Percentiles rank a stretch among this genome's conserved stretches.
Evolutionary conservation across 2,797 vertebrate genomes (phyloP).

Genomic region (Eupleurogrammus muticus): DNA sequence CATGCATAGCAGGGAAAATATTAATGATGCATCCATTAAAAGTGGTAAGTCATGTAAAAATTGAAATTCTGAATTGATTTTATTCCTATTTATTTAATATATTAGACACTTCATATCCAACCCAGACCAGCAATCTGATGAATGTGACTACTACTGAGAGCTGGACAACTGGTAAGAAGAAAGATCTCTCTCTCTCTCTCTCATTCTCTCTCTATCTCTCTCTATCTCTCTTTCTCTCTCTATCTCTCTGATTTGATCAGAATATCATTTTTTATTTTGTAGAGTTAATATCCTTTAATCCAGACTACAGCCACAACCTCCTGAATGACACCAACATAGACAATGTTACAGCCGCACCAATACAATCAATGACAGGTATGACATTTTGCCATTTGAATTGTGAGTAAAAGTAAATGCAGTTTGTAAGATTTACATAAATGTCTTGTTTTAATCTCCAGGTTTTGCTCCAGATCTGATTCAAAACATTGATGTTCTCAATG

Average conservation of each 20-base stretch:
- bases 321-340: constrained; percentile 17
- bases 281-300: constrained; percentile 29
- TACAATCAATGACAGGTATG: constrained; percentile 31
- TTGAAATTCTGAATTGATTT: not conserved
- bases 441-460: constrained; percentile 11
- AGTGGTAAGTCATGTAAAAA: constrained; percentile 46
- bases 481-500: constrained; percentile 13
- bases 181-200: too few species aligned
- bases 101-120: too few species aligned
- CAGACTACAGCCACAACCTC: not conserved
- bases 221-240: not conserved
- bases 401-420: not conserved
- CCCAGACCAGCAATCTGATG: too few species aligned
- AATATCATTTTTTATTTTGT: constrained; percentile 47
- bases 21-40: constrained; percentile 37
- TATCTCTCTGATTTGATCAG: constrained; percentile 67
- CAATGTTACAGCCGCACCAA: constrained; percentile 34
- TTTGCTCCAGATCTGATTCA: constrained; percentile 17
- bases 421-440: not conserved
- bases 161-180: constrained; percentile 32
- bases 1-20: constrained; percentile 32
- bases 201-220: too few species aligned
- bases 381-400: not conserved
- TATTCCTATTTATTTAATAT: too few species aligned
- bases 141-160: too few species aligned